These are phyloP conservation scores for Orthosia gracilis DNA, from an alignment of 2,888 invertebrate species.

Conservation along the genomic window DNA sequence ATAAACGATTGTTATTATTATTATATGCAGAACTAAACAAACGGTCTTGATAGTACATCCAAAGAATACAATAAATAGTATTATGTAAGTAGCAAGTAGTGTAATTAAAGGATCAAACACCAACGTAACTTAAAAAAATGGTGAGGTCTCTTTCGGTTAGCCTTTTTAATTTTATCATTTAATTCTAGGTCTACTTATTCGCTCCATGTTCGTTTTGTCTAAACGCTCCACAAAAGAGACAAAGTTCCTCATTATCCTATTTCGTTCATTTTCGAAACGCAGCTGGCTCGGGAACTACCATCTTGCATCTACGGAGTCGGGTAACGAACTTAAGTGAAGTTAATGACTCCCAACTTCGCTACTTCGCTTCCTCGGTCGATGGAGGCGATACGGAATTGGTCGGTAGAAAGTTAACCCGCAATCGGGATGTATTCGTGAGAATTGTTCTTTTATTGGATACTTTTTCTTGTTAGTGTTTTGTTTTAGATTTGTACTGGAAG, in stretches of 20 bases:
- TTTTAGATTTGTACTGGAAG: conserved; percentile 56
- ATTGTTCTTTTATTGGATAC: conserved; percentile 69
- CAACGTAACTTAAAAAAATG: background rate
- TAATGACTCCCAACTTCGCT: conserved; percentile 81
- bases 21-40: background rate
- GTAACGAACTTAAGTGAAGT: conserved; percentile 82
- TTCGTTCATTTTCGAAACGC: conserved; percentile 75
- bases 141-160: background rate
- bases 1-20: no score
- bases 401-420: conserved; percentile 77
- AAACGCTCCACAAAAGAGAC: conserved; percentile 45
- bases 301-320: conserved; percentile 70
- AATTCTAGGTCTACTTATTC: background rate
- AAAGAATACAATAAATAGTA: background rate
- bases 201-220: background rate
- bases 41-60: background rate
- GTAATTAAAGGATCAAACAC: background rate
- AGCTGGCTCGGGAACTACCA: conserved; percentile 72
- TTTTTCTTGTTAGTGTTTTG: conserved; percentile 61
- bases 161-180: background rate
- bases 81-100: no score
- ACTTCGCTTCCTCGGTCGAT: conserved; percentile 67
- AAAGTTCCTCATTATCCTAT: conserved; percentile 76
- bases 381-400: conserved; percentile 76
- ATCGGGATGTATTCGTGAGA: conserved; percentile 74